Evolutionary conservation across 1,140 invertebrate species (phyloP).

Genomic region (Helicoverpa zea): DNA sequence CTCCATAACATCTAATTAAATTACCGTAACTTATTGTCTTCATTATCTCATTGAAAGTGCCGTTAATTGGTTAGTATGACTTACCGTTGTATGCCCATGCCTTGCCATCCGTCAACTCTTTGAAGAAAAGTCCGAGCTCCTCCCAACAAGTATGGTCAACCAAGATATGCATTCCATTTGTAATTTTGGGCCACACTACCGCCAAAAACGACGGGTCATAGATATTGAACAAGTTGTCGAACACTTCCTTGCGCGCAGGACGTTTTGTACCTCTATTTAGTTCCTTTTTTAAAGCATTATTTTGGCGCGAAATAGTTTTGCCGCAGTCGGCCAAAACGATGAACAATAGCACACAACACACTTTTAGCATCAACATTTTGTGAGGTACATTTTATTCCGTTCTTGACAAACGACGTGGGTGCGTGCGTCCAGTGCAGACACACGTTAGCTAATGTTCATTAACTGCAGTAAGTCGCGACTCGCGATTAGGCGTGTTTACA

Average conservation of each 20-base stretch:
- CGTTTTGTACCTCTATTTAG: constrained; percentile 57
- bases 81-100: constrained; percentile 83
- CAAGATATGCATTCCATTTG: constrained; percentile 80
- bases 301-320: constrained; percentile 56
- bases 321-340: constrained; percentile 59
- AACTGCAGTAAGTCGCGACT: constrained; percentile 27
- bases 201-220: constrained; percentile 83
- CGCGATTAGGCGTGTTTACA: constrained; percentile 32
- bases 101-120: constrained; percentile 78
- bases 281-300: constrained; percentile 61
- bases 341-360: constrained; percentile 62
- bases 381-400: constrained; percentile 48
- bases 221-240: constrained; percentile 80
- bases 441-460: constrained; percentile 32
- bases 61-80: constrained; percentile 50
- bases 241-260: constrained; percentile 62
- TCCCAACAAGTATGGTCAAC: constrained; percentile 76
- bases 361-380: constrained; percentile 53
- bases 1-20: constrained; percentile 29
- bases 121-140: constrained; percentile 77
- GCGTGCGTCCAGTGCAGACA: constrained; percentile 40
- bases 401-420: not conserved
- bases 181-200: constrained; percentile 84
- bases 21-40: constrained; percentile 37
- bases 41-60: constrained; percentile 8